Evolutionary conservation across 1,140 invertebrate species (phyloP).

Genomic region (Pinna nobilis): DNA sequence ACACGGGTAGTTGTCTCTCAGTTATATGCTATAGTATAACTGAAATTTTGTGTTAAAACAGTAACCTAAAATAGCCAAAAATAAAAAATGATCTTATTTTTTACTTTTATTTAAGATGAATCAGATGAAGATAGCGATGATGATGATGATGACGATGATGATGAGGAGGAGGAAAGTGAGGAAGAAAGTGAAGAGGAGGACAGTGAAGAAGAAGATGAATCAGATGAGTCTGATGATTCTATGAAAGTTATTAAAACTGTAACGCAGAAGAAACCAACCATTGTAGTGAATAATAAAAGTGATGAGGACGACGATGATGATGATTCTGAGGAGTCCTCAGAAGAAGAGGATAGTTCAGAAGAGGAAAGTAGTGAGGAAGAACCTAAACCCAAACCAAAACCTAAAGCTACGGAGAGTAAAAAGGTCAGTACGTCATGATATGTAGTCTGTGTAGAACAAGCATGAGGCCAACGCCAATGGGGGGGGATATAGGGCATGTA

Average conservation of each 20-base stretch:
- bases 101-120: conserved; percentile 30
- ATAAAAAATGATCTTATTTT: neutral
- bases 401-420: conserved; percentile 21
- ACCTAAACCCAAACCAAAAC: conserved; percentile 31
- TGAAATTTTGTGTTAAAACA: no score
- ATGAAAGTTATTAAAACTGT: neutral
- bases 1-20: no score
- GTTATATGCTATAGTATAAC: no score
- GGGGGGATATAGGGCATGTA: no score
- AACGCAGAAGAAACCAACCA: conserved; percentile 46
- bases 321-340: conserved; percentile 44
- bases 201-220: conserved; percentile 51
- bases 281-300: conserved; percentile 49
- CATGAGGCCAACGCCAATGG: no score
- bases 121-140: conserved; percentile 58
- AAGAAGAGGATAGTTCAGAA: conserved; percentile 56
- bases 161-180: conserved; percentile 60
- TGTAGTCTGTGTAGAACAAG: no score
- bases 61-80: no score
- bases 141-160: conserved; percentile 53
- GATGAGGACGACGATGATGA: conserved; percentile 51
- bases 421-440: neutral
- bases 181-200: conserved; percentile 69
- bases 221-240: conserved; percentile 29
- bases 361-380: conserved; percentile 43